phyloP scores from a whole-genome alignment of 92 coral and sea anemone genomes.

The Paragorgia papillata region DNA sequence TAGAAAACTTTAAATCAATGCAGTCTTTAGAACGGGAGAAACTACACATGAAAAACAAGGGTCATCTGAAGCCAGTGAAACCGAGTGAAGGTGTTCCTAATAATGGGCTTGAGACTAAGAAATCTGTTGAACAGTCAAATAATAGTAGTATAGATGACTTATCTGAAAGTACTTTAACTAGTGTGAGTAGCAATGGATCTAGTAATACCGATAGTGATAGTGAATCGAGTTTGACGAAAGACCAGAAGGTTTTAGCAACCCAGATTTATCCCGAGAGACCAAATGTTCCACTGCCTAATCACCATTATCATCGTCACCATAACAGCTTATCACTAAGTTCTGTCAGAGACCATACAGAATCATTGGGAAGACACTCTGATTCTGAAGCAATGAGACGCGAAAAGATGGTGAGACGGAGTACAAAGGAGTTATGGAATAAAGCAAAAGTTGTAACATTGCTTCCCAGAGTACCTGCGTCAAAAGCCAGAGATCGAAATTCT shows the following conservation, averaged over 20 bases:
- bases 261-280: slow-evolving; percentile 55
- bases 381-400: slow-evolving; percentile 27
- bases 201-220: slow-evolving; percentile 53
- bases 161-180: slow-evolving; percentile 82
- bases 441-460: slow-evolving; percentile 45
- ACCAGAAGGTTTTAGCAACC: slow-evolving; percentile 41
- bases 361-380: slow-evolving; percentile 27
- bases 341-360: slow-evolving; percentile 1
- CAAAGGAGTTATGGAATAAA: not conserved
- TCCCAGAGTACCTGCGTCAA: slow-evolving; percentile 76
- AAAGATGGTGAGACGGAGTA: not conserved
- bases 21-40: slow-evolving; percentile 15
- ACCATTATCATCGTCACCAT: slow-evolving; percentile 44
- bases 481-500: slow-evolving; percentile 77
- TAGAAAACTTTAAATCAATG: slow-evolving; percentile 13
- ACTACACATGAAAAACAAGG: not conserved
- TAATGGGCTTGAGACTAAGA: not conserved
- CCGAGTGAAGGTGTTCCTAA: not conserved
- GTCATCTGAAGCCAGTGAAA: not conserved
- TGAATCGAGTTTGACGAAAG: not conserved
- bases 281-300: slow-evolving; percentile 72
- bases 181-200: slow-evolving; percentile 79
- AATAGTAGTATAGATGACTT: slow-evolving; percentile 46
- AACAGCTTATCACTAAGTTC: slow-evolving; percentile 29
- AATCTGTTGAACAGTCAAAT: slow-evolving; percentile 4